These are phyloP conservation scores for Pseudococcus viburni DNA, from an alignment of 2,888 invertebrate genomes.

Conservation along the genomic window DNA sequence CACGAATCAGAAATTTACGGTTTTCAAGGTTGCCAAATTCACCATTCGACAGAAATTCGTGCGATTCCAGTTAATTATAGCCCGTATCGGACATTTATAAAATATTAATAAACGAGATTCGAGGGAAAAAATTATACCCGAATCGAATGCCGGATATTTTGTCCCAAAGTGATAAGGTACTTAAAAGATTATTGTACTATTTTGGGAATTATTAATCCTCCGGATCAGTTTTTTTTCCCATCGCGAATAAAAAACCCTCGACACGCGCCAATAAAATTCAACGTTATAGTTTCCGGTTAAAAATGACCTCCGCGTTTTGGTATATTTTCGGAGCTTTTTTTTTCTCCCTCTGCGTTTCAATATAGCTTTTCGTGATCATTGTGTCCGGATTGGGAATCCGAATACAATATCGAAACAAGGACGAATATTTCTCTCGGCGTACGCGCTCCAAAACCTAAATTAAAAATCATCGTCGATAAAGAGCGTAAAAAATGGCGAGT, in stretches of 20 bases:
- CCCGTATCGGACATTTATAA: not conserved
- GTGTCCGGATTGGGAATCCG: not conserved
- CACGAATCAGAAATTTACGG: not conserved
- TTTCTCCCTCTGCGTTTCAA: not conserved
- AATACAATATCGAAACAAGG: not conserved
- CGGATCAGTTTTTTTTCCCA: constrained; percentile 17
- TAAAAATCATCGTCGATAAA: constrained; percentile 42
- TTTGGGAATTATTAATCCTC: constrained; percentile 40
- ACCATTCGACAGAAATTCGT: not conserved
- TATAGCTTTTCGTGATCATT: constrained; percentile 20
- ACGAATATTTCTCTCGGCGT: not conserved
- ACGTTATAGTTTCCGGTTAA: constrained; percentile 24
- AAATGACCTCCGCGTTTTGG: not conserved
- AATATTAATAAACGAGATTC: not conserved
- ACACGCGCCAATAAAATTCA: constrained; percentile 46
- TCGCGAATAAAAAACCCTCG: not conserved
- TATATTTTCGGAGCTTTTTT: not conserved
- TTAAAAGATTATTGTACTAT: constrained; percentile 33
- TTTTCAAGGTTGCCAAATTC: not conserved
- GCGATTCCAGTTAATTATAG: not conserved
- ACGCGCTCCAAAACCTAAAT: not conserved
- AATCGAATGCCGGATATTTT: not conserved
- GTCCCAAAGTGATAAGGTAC: not conserved
- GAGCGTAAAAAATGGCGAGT: constrained; percentile 43
- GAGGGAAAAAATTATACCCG: not conserved